Base-by-base conservation (phyloP, 2,797 vertebrate species). In the Protosalanx chinensis region DNA sequence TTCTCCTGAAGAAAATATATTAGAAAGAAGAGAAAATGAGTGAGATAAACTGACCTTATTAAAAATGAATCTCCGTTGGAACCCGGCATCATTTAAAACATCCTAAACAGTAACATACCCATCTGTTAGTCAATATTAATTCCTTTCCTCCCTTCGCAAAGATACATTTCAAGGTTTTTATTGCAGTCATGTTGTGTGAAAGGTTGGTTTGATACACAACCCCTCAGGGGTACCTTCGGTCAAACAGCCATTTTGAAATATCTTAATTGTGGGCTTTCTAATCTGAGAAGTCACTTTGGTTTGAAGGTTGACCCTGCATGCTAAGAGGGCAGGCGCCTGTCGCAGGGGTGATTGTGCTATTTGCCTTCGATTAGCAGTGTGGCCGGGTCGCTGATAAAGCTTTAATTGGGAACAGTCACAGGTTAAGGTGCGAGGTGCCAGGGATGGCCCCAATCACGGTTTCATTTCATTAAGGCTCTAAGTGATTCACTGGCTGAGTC, bases 391-490 rank as follows among this genome's bases (percentile, higher is more conserved):
- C 5, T 41, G 58, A 61, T 70, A 60, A 60, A 57, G 8, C 12
- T 56, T 61, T 61, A 23, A 69, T 46, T 37, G 68, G 35, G 57
- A 59, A 30, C 41, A 7, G 12, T 66, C 23, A 66, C 64, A 66
- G 64, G 64, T 51, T 66, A 66, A 29, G 23, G 41, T 46, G 29
- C 37, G 27, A 18, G 41, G 58, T 41, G 32, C 20, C 41, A 8
- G 33, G 20, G 16, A 37, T 18, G 33, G 60, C 18, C 62, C 12
- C 61, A 53, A 33, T 53, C 61, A 23, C 58, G 33, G 20, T 29
- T 23, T 71, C 60, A 56, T 57, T 71, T 64, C 61, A 56, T 64
- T 57, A 64, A 29, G 70, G 49, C 29, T 53, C 64, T 64, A 63
- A 64, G 69, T 64, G 70, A 64, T 64, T 64, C 13, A 53, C 62